Conservation (phyloP, 2,797 vertebrate genomes). For the Cryptoblepharus egeriae region DNA sequence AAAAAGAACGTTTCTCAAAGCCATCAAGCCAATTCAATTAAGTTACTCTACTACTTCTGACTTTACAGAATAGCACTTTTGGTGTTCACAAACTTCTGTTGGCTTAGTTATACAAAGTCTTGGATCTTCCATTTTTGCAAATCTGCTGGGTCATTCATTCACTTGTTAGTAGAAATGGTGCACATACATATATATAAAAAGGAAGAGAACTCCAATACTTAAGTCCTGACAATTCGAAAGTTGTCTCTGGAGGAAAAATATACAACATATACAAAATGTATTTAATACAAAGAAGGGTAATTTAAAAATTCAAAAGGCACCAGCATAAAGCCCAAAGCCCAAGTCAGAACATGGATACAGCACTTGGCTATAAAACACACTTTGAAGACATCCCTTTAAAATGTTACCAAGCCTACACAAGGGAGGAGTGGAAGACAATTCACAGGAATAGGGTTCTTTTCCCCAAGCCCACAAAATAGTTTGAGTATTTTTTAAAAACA, state of each 20-base stretch:
- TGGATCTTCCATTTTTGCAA: conserved; percentile 58
- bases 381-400: conserved; percentile 62
- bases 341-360: conserved; percentile 62
- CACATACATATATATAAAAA: conserved; percentile 45
- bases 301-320: conserved; percentile 67
- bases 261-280: conserved; percentile 82
- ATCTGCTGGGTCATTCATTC: conserved; percentile 55
- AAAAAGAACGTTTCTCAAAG: conserved; percentile 29
- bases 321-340: conserved; percentile 68
- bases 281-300: conserved; percentile 73
- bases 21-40: conserved; percentile 25
- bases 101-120: not conserved
- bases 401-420: conserved; percentile 63
- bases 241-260: conserved; percentile 53
- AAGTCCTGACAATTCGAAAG: conserved; percentile 71
- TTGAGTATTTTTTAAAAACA: conserved; percentile 78
- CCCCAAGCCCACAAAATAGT: conserved; percentile 71
- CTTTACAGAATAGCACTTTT: conserved; percentile 39
- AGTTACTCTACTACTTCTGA: conserved; percentile 39
- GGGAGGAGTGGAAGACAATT: conserved; percentile 59
- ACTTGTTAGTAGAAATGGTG: conserved; percentile 67
- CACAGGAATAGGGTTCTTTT: conserved; percentile 54
- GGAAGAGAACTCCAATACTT: conserved; percentile 67
- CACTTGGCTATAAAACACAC: conserved; percentile 64
- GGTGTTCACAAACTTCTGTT: conserved; percentile 40